Conservation (phyloP, 2,888 invertebrate species). For the Thymelicus acteon region DNA sequence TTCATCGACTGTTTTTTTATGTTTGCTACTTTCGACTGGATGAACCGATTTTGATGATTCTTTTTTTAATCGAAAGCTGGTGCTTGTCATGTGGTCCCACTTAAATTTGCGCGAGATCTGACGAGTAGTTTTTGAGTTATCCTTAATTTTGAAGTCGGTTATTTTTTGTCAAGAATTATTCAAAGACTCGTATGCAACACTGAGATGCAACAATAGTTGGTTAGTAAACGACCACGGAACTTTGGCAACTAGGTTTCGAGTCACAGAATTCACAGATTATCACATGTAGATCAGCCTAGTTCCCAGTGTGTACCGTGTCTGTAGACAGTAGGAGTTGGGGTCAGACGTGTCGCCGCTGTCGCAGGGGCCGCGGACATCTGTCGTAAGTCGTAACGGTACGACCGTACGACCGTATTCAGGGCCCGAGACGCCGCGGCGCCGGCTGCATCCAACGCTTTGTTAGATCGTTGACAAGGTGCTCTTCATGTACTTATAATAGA, state of each 20-base stretch:
- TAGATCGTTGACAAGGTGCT: conserved; percentile 3
- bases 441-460: conserved; percentile 22
- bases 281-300: neutral
- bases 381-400: conserved; percentile 44
- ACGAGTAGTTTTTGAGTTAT: too few relatives aligned
- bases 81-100: too few relatives aligned
- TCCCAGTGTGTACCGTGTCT: neutral
- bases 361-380: conserved; percentile 39
- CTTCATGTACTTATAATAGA: neutral
- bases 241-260: neutral
- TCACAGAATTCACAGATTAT: neutral
- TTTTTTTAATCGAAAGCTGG: too few relatives aligned
- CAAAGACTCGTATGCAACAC: too few relatives aligned
- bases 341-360: neutral
- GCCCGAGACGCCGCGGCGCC: conserved; percentile 34
- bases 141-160: too few relatives aligned
- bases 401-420: conserved; percentile 41
- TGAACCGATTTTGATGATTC: too few relatives aligned
- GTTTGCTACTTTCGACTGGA: too few relatives aligned
- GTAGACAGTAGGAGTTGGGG: neutral
- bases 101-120: too few relatives aligned
- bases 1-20: too few relatives aligned
- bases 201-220: too few relatives aligned
- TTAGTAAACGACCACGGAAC: neutral
- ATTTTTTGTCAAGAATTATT: too few relatives aligned